A percentile compares a stretch with the other conserved stretches of the same genome.
These are phyloP conservation scores for Eupithecia insigniata DNA, from an alignment of 2,888 invertebrate genomes.

Conservation along the genomic window DNA sequence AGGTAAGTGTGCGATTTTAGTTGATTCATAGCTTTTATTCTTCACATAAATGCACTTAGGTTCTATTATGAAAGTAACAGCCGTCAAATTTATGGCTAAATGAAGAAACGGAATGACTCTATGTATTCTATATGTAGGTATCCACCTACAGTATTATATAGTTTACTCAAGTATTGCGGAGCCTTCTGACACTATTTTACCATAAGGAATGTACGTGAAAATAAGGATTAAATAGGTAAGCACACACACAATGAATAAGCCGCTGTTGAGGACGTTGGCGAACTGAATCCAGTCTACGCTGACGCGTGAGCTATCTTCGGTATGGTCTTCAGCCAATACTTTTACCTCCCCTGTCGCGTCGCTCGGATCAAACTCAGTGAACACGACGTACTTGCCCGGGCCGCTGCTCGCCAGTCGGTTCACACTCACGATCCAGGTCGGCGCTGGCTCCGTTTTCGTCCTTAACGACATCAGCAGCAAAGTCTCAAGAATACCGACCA, in stretches of 20 bases:
- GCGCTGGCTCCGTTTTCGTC: constrained; percentile 60
- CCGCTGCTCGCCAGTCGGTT: constrained; percentile 65
- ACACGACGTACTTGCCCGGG: constrained; percentile 72
- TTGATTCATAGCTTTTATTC: background rate
- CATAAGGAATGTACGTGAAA: constrained; percentile 67
- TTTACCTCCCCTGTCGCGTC: constrained; percentile 55
- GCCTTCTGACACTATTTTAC: constrained; percentile 38
- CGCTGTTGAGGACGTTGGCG: constrained; percentile 70
- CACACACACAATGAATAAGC: constrained; percentile 61
- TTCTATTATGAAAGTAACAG: constrained; percentile 5
- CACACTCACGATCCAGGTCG: constrained; percentile 64
- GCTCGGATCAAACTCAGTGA: constrained; percentile 75
- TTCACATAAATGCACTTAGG: background rate
- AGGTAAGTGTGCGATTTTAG: constrained; percentile 54
- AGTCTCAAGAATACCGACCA: constrained; percentile 67
- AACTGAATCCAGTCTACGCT: constrained; percentile 72
- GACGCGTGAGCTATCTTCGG: constrained; percentile 40
- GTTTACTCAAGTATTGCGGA: constrained; percentile 6
- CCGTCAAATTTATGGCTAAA: background rate
- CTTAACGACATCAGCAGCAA: constrained; percentile 68
- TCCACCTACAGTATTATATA: background rate
- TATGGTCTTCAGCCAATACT: constrained; percentile 57
- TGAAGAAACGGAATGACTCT: background rate
- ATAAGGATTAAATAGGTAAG: constrained; percentile 71
- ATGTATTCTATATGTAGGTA: background rate